Evolutionary conservation across 2,113 vertebrate genomes (phyloP).

Genomic region (Salvator merianae): DNA sequence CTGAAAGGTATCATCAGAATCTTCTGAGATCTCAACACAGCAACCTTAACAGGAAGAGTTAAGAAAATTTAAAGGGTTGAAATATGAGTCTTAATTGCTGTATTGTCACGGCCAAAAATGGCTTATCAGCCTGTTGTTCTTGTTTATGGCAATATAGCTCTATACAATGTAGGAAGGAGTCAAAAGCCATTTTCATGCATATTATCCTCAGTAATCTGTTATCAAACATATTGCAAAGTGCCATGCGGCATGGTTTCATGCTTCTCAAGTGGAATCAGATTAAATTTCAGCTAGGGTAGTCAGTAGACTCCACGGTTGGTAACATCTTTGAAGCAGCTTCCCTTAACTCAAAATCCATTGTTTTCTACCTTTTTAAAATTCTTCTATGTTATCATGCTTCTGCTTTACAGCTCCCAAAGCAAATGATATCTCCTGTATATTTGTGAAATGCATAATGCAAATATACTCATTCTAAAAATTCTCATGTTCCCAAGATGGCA

Average conservation of each 20-base stretch:
- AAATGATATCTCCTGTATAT: constrained; percentile 29
- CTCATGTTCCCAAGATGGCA: constrained; percentile 29
- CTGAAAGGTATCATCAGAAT: not conserved
- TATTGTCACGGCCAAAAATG: not conserved
- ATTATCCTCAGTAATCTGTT: constrained; percentile 41
- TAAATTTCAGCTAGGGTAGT: constrained; percentile 50
- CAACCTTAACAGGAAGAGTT: not conserved
- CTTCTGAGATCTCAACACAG: not conserved
- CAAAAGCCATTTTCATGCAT: constrained; percentile 40
- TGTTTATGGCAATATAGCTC: constrained; percentile 18
- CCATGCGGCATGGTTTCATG: constrained; percentile 35
- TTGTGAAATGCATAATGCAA: constrained; percentile 24
- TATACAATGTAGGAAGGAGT: constrained; percentile 21
- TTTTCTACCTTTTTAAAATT: constrained; percentile 15
- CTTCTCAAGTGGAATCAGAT: constrained; percentile 58
- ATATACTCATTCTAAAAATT: not conserved
- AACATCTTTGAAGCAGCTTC: constrained; percentile 34
- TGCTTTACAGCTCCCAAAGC: constrained; percentile 44
- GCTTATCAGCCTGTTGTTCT: not conserved
- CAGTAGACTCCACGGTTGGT: constrained; percentile 37
- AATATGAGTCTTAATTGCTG: not conserved
- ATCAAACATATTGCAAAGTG: constrained; percentile 41
- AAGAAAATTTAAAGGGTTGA: not conserved
- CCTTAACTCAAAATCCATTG: constrained; percentile 46
- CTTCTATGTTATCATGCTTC: constrained; percentile 34